A percentile compares a stretch with the other conserved stretches of the same genome.
phyloP scores from a whole-genome alignment of 2,113 vertebrate species.

The Indicator maculatus region DNA sequence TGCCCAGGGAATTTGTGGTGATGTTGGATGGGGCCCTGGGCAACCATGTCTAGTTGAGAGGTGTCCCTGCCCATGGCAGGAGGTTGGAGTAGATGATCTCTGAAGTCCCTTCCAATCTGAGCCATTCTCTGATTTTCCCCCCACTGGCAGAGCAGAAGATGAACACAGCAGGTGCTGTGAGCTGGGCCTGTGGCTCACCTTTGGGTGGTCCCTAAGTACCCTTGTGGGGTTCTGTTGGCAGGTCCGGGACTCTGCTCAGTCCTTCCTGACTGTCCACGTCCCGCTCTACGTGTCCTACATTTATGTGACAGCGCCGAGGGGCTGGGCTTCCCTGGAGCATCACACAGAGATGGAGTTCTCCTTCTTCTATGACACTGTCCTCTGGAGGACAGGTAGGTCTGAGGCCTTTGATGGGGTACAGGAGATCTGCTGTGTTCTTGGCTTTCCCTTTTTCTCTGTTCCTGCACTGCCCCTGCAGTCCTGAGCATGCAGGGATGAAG shows the following conservation, averaged over 20 bases:
- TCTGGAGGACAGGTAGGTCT: constrained; percentile 92
- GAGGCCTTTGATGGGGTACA: accelerated
- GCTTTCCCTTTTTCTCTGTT: background rate
- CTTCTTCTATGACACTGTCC: constrained; percentile 97
- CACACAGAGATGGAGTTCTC: constrained; percentile 99
- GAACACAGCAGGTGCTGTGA: background rate
- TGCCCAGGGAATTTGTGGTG: too few species aligned
- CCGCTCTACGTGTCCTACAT: constrained; percentile 97
- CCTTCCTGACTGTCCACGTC: constrained; percentile 94
- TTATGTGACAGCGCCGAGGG: constrained; percentile 93
- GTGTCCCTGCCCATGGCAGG: too few species aligned
- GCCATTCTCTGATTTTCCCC: background rate
- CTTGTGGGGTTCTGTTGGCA: constrained; percentile 48
- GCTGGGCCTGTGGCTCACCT: background rate
- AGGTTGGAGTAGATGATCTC: too few species aligned
- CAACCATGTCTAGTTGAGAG: too few species aligned
- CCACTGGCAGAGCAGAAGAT: accelerated
- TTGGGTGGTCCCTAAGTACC: background rate
- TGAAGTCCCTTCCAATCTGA: too few species aligned
- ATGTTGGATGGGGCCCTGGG: too few species aligned
- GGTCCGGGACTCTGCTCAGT: constrained; percentile 97
- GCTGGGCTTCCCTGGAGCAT: constrained; percentile 97
- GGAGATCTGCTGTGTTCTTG: background rate
- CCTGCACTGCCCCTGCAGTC: background rate
- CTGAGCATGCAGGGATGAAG: background rate